Base-by-base conservation (phyloP, 2,797 vertebrate genomes). In the Cossypha polioptera region DNA sequence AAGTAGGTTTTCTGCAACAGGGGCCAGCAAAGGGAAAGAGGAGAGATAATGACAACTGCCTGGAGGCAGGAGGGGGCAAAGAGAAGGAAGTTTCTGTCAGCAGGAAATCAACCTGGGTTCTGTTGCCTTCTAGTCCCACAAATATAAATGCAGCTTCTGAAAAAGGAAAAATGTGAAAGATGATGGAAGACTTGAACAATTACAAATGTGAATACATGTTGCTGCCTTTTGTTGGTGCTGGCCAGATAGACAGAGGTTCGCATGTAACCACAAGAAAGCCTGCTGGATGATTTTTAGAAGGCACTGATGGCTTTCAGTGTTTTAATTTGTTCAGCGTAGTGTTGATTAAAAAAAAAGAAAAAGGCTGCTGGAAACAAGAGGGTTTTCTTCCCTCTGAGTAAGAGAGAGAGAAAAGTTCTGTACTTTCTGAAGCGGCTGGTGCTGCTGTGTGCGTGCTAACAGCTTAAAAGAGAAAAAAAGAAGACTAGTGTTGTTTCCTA, bases 401-500 rank as follows among this genome's bases (percentile, higher is more conserved):
- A 71, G 29, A 65, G 16, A 29, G 66, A 66, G 58, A 58, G 19
- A 51, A 42, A 50, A 75, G 31, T 59, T 91, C 72, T 82, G 80
- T 85, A 47, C 86, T 93, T 92, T 85, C 78, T 94, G 94, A 96
- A 92, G 90, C 2, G 5, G 66, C 45, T 21, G 16, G 33, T 16
- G 24, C 66, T 86, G 63, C 89, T 76, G 22, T 19, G 6, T 86
- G 43, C 40, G 3, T 77, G 67, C 69, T 77, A 76, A 71, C 29
- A 80, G 82, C 75, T 89, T 51, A 83, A 84, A 91, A 91, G 79
- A 92, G 95, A 66, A 95, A 88, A 96, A 88, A 96, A 88, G 61
- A 92, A 18, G 17, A 33, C 31, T 50, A 8, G 12, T 62, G 36
- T 36, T 73, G 31, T 86, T 95, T 97, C 79, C 38, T 94, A 65